A percentile compares a stretch with the other conserved stretches of the same genome.
Evolutionary conservation across 2,797 vertebrate species (phyloP).

Genomic region (Anisognathus igniventris): DNA sequence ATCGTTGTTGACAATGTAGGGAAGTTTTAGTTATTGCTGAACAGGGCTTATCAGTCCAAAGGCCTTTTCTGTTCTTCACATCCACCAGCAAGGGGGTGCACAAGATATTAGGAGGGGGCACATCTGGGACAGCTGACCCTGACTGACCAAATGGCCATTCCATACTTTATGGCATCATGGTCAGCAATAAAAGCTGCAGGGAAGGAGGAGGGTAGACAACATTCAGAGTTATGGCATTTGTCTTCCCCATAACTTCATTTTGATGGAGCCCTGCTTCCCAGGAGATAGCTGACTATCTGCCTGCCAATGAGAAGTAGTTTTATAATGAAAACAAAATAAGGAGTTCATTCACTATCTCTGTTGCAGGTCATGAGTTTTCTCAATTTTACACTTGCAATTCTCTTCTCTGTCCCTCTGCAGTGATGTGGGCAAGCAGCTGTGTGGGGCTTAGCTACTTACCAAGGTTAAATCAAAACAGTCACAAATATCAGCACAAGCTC

Average conservation of each 20-base stretch:
- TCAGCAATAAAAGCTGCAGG: background rate
- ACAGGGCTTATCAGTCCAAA: background rate
- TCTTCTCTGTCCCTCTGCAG: background rate
- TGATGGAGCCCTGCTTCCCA: background rate
- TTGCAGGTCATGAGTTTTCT: background rate
- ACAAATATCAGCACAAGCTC: background rate
- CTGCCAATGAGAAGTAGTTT: background rate
- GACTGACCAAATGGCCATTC: background rate
- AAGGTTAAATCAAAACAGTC: background rate
- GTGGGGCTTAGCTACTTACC: background rate
- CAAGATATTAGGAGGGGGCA: fast-evolving
- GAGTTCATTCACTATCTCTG: background rate
- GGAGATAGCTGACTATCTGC: background rate
- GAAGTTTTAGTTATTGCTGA: background rate
- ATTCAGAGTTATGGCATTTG: background rate
- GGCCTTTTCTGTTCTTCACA: background rate
- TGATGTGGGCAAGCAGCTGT: background rate
- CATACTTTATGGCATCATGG: too few species aligned
- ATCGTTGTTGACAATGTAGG: too few species aligned
- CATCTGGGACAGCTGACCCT: background rate
- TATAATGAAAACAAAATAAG: background rate
- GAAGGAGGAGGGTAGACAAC: background rate
- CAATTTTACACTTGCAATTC: background rate
- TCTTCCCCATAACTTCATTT: background rate
- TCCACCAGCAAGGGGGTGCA: fast-evolving